Conservation (phyloP, 2,888 invertebrate genomes). For the Notodonta ziczac region DNA sequence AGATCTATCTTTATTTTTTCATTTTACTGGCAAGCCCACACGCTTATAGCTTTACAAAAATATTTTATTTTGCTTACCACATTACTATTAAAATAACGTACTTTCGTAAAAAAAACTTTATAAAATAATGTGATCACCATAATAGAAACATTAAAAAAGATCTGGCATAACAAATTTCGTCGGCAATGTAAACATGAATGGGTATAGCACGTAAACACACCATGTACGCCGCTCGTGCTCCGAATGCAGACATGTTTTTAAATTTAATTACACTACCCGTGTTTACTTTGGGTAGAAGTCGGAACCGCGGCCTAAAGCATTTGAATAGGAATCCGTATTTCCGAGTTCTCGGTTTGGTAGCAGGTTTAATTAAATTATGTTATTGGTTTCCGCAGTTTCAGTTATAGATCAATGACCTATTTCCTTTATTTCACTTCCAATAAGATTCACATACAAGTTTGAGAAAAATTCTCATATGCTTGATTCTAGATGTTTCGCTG, state of each 20-base stretch:
- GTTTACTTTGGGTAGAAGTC: conserved; percentile 20
- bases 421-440: no score
- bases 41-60: no score
- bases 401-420: no score
- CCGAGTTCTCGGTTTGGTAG: conserved; percentile 13
- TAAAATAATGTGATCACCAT: background rate
- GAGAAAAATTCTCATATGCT: no score
- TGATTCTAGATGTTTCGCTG: no score
- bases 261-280: conserved; percentile 34
- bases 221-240: conserved; percentile 19
- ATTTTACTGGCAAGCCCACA: no score
- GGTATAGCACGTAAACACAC: conserved; percentile 28
- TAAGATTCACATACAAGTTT: no score
- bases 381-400: no score
- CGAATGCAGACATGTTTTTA: conserved; percentile 34
- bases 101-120: background rate
- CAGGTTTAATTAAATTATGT: conserved; percentile 1
- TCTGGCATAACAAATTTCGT: conserved; percentile 1
- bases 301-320: conserved; percentile 17
- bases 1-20: no score
- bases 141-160: conserved; percentile 1
- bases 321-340: conserved; percentile 31
- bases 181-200: conserved; percentile 25
- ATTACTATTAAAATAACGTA: background rate
- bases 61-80: no score